Conservation (phyloP, 2,797 vertebrate genomes). For the Cyclura pinguis region DNA sequence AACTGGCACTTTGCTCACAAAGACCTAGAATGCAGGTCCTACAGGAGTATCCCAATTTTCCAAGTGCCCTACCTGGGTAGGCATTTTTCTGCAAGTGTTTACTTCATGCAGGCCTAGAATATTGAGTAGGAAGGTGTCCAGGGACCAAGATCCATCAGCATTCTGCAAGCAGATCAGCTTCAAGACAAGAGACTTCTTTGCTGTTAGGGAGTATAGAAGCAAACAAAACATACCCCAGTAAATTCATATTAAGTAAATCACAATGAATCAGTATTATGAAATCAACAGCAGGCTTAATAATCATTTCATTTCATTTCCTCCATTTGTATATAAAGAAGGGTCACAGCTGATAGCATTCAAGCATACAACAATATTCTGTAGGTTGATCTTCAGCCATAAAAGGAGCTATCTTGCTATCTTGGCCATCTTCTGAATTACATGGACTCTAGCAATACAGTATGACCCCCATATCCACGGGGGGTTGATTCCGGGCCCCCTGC, state of each 20-base stretch:
- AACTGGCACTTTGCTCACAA: neutral
- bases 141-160: slow-evolving; percentile 82
- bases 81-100: slow-evolving; percentile 68
- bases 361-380: neutral
- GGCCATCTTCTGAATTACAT: no score
- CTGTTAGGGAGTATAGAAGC: neutral
- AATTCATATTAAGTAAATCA: neutral
- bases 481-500: no score
- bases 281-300: neutral
- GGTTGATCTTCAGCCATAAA: neutral
- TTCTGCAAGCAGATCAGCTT: slow-evolving; percentile 82
- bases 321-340: neutral
- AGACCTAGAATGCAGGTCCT: no score
- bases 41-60: neutral
- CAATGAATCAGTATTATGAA: neutral
- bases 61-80: slow-evolving; percentile 69
- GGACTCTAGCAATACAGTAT: neutral
- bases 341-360: neutral
- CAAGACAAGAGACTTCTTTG: slow-evolving; percentile 3
- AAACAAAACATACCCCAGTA: neutral
- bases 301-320: neutral
- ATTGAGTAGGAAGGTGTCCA: slow-evolving; percentile 69
- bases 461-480: no score
- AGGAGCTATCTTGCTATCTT: neutral
- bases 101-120: slow-evolving; percentile 71